Evolutionary conservation across 2,113 vertebrate species (phyloP).

Genomic region (Taxidea taxus): DNA sequence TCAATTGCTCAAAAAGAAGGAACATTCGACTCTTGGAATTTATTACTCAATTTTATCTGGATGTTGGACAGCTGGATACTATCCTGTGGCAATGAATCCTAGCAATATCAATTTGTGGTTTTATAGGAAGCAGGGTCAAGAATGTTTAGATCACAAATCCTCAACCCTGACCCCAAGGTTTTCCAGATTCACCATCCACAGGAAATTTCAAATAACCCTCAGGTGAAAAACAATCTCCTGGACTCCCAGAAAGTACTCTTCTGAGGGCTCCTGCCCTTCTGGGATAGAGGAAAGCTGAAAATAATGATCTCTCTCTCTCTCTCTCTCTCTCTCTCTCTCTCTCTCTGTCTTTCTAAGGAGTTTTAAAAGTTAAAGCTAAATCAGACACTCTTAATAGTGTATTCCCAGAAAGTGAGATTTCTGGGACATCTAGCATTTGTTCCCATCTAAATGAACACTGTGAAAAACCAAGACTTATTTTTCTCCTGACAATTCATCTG

Average conservation of each 20-base stretch:
- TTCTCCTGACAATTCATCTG: conserved; percentile 58
- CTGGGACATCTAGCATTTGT: conserved; percentile 35
- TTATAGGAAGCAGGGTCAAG: conserved; percentile 3
- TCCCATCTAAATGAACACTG: conserved; percentile 28
- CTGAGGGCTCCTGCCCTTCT: neutral
- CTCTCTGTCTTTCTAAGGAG: neutral
- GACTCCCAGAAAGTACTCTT: neutral
- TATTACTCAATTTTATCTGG: neutral
- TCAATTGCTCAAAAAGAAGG: neutral
- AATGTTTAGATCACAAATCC: conserved; percentile 40
- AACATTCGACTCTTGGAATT: conserved; percentile 9
- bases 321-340: neutral
- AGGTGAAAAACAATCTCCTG: conserved; percentile 10
- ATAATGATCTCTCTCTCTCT: neutral
- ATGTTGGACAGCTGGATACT: neutral
- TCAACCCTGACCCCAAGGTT: neutral
- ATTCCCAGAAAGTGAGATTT: conserved; percentile 46
- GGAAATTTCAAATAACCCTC: conserved; percentile 40
- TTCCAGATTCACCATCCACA: neutral
- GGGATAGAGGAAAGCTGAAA: neutral
- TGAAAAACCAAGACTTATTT: conserved; percentile 39
- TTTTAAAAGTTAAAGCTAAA: neutral
- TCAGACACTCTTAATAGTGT: neutral
- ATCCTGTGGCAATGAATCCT: neutral
- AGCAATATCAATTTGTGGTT: conserved; percentile 15